These are phyloP conservation scores for Lysandra coridon DNA, from an alignment of 2,888 invertebrate genomes.

Conservation along the genomic window DNA sequence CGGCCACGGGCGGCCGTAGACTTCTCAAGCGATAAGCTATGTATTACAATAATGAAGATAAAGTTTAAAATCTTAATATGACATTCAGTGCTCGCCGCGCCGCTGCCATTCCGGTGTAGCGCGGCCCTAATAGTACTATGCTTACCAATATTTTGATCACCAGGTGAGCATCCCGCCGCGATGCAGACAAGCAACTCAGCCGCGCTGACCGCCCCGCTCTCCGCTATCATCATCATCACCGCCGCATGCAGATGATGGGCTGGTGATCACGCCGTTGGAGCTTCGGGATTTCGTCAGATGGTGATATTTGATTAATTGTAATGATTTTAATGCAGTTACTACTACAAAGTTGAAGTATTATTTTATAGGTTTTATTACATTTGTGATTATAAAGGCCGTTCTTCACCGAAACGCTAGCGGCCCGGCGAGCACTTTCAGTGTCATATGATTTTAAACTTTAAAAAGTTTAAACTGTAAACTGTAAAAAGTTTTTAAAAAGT, in stretches of 20 bases:
- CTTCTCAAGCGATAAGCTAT: too few species aligned
- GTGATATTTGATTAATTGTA: neutral
- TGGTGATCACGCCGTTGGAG: slow-evolving; percentile 35
- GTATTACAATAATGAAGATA: too few species aligned
- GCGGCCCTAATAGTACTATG: neutral
- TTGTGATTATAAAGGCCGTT: too few species aligned
- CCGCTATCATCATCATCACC: slow-evolving; percentile 69
- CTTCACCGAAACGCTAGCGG: too few species aligned
- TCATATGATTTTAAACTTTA: too few species aligned
- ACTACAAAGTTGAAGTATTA: neutral
- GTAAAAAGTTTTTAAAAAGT: too few species aligned
- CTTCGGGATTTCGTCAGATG: slow-evolving; percentile 28
- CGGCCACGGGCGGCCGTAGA: too few species aligned
- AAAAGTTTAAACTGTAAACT: too few species aligned
- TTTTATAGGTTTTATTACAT: neutral
- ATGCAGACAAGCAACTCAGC: slow-evolving; percentile 88
- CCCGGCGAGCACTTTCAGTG: too few species aligned
- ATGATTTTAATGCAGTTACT: neutral
- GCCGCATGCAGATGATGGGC: slow-evolving; percentile 75
- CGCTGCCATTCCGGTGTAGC: too few species aligned
- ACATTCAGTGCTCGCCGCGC: too few species aligned
- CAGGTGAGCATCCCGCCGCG: slow-evolving; percentile 92
- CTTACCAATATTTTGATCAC: slow-evolving; percentile 30
- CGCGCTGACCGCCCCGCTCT: slow-evolving; percentile 72
- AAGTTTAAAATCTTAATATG: too few species aligned